Base-by-base conservation (phyloP, 1,140 invertebrate species). In the Druon quercuslanigerum region DNA sequence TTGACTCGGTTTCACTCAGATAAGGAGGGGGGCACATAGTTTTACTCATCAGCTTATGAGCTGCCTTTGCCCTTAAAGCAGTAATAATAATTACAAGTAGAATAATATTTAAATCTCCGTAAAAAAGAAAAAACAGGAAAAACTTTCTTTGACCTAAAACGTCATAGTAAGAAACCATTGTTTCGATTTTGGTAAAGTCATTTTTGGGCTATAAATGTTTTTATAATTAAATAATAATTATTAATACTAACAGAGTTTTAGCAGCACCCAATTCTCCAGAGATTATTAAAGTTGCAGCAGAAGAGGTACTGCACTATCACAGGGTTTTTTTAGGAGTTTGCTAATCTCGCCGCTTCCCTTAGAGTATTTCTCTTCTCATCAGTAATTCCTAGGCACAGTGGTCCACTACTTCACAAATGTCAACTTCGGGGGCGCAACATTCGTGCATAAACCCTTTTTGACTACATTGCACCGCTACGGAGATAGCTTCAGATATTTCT, bases 221-320 rank as follows among this genome's bases (percentile, higher is more conserved):
- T 33, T 5, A 33, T 25, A 33, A 33, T 33, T 33, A 5, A 33
- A 33, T 33, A 33, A 33, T 25, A 19, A 51, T 16, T 16, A 72
- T n/a, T 17, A 76, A 60, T 72, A 91, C 92, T 89, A 83, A 94
- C 93, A 95, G 86, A 83, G 93, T 94, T 79, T 94, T 94, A 2
- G 93, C 93, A 50, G 90, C 93, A 4, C 94, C 94, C 89, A 93
- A 94, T 73, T 94, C 94, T 71, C 94, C 94, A 51, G 94, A 94
- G 78, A 95, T 92, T 16, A 95, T 87, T 14, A 94, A 88, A 20
- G 91, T 93, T 86, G 91, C 91, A 76, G 91, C 92, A 16, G 82
- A 79, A 19, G 82, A 81, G 3, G 88, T 82, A 51, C 90, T 87
- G 13, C 94, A 88, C 19, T 92, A 86, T 51, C 87, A 88, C 7